phyloP scores from a whole-genome alignment of 2,797 vertebrate genomes.

The Periparus ater region DNA sequence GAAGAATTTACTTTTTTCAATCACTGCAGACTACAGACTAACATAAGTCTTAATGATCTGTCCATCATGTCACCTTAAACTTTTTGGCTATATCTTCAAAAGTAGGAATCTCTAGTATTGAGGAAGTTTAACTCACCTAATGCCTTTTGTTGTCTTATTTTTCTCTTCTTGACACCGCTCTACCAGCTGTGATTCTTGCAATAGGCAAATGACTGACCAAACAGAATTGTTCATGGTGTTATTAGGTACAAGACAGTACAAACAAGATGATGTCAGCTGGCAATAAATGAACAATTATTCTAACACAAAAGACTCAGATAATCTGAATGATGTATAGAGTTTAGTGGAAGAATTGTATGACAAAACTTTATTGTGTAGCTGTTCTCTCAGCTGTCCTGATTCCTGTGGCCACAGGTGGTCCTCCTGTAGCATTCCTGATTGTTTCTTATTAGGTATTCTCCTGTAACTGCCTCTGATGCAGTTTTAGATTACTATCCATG shows the following conservation, averaged over 20 bases:
- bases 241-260: not conserved
- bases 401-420: not conserved
- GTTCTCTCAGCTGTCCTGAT: not conserved
- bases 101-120: not conserved
- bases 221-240: not conserved
- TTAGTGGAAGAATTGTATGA: not conserved
- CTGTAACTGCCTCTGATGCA: not conserved
- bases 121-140: not conserved
- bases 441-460: not conserved
- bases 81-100: not conserved
- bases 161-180: not conserved
- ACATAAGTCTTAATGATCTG: not conserved
- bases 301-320: rapidly evolving
- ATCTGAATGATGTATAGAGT: not conserved
- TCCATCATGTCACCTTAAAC: not conserved
- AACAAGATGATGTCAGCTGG: not conserved
- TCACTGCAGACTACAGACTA: not conserved
- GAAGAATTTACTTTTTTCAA: not conserved
- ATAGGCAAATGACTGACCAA: not conserved
- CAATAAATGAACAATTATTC: not conserved
- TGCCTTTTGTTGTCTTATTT: not conserved
- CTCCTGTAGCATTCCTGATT: not conserved
- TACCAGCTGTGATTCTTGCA: not conserved
- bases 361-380: not conserved
- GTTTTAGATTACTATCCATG: not conserved